These are phyloP conservation scores for Panthera tigris DNA, from an alignment of 2,113 vertebrate species.

Conservation along the genomic window DNA sequence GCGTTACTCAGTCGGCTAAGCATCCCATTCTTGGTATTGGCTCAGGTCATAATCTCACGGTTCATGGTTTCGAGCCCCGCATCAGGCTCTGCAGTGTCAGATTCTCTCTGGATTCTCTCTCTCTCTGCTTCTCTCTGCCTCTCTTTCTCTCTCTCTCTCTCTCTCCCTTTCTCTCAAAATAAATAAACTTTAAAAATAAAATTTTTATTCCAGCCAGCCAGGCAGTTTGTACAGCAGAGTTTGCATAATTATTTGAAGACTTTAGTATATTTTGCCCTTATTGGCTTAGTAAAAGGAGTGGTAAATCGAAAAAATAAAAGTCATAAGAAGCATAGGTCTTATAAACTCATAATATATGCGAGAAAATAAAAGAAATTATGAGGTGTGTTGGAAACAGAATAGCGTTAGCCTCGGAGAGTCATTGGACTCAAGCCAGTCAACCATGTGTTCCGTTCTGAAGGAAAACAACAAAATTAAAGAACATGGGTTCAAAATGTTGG, in stretches of 20 bases:
- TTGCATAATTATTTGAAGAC: conserved; percentile 40
- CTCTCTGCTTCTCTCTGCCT: too few species aligned
- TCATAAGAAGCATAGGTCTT: background rate
- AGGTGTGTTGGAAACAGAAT: background rate
- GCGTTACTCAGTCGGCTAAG: too few species aligned
- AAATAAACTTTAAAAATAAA: too few species aligned
- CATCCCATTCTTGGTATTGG: too few species aligned
- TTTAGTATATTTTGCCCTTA: conserved; percentile 42
- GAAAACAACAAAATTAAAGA: conserved; percentile 23
- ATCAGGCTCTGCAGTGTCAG: too few species aligned
- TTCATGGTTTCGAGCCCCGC: too few species aligned
- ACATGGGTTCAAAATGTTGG: background rate
- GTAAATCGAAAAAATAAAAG: conserved; percentile 37
- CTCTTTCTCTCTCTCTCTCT: too few species aligned
- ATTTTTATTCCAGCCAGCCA: background rate
- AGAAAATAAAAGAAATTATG: conserved; percentile 36
- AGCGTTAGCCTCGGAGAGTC: background rate
- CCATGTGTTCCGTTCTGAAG: background rate
- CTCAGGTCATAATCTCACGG: too few species aligned
- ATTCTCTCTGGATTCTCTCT: too few species aligned
- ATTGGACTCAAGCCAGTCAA: background rate
- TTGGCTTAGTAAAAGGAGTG: conserved; percentile 32
- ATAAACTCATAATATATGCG: background rate
- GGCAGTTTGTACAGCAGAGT: background rate
- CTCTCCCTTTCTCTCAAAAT: too few species aligned